phyloP scores from a whole-genome alignment of 2,113 vertebrate genomes.

The Takifugu bimaculatus region DNA sequence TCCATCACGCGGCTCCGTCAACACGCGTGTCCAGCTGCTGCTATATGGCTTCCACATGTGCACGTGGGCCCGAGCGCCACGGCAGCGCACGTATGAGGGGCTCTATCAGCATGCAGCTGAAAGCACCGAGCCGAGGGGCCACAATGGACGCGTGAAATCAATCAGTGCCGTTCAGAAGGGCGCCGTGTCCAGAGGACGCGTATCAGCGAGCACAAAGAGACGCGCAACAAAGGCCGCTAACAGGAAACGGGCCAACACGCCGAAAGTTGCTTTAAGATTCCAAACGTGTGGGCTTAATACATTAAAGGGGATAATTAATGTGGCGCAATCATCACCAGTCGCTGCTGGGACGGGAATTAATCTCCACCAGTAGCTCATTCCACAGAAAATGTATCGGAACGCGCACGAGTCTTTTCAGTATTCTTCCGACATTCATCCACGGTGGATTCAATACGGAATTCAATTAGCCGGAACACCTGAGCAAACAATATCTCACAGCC shows the following conservation, averaged over 20 bases:
- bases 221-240: slow-evolving; percentile 55
- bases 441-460: slow-evolving; percentile 72
- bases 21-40: slow-evolving; percentile 64
- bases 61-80: slow-evolving; percentile 14
- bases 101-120: slow-evolving; percentile 58
- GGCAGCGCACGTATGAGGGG: slow-evolving; percentile 41
- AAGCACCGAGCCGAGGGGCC: slow-evolving; percentile 22
- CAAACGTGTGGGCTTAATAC: slow-evolving; percentile 50
- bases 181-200: slow-evolving; percentile 56
- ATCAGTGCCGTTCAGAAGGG: slow-evolving; percentile 67
- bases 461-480: slow-evolving; percentile 79
- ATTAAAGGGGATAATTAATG: slow-evolving; percentile 60
- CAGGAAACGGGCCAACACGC: slow-evolving; percentile 59
- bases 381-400: slow-evolving; percentile 64
- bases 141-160: slow-evolving; percentile 69
- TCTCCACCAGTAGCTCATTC: slow-evolving; percentile 52
- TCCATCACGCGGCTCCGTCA: slow-evolving; percentile 67
- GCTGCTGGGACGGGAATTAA: slow-evolving; percentile 59
- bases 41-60: slow-evolving; percentile 71
- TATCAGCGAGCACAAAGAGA: slow-evolving; percentile 43
- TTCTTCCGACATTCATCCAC: slow-evolving; percentile 61
- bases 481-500: slow-evolving; percentile 76
- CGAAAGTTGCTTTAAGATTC: slow-evolving; percentile 57
- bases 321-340: slow-evolving; percentile 47
- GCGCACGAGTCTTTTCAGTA: slow-evolving; percentile 56